Base-by-base conservation (phyloP, 2,113 vertebrate genomes). In the Lampris megalopsis region DNA sequence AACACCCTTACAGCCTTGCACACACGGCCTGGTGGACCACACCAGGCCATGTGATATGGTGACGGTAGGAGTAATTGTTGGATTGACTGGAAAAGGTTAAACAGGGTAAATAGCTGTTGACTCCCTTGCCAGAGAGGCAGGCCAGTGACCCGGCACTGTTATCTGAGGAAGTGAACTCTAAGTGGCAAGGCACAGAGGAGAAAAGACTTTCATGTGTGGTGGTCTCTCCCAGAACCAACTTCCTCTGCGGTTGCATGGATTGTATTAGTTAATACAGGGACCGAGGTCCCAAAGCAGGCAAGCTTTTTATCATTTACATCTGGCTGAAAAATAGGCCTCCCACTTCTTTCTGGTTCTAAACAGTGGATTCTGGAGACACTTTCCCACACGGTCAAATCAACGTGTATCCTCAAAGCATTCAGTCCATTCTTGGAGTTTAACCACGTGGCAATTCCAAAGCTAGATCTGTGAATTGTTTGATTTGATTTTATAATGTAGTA, bases 231-330 rank as follows among this genome's bases (percentile, higher is more conserved):
- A 66, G 64, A 80, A 85, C 8, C 76, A 45, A 73, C 85, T 90
- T 91, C 87, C 90, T 85, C 70, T 88, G 88, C 5, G 81, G 77
- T 68, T 71, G 70, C 74, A 88, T 83, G 79, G 79, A 79, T 82
- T 71, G 58, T 59, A 85, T 89, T 88, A 89, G 66, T 54, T 68
- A 49, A 76, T 75, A 77, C 35, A 43, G 57, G 73, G 4, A 52
- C 5, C 1, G 63, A 72, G 62, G 63, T 72, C 77, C 73, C 74
- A 71, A 41, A 77, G 60, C 42, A 60, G 74, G 11, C 75, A 9
- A 57, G 60, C 73, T 77, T 88, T 77, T 88, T 86, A 88, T 91
- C 81, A 70, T 76, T 83, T 56, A 86, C 88, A 88, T 88, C 80
- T 88, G 87, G 40, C 62, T 72, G 69, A 82, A 37, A 41, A 66